phyloP scores from a whole-genome alignment of 2,888 invertebrate species.

The Lathronympha strigana region DNA sequence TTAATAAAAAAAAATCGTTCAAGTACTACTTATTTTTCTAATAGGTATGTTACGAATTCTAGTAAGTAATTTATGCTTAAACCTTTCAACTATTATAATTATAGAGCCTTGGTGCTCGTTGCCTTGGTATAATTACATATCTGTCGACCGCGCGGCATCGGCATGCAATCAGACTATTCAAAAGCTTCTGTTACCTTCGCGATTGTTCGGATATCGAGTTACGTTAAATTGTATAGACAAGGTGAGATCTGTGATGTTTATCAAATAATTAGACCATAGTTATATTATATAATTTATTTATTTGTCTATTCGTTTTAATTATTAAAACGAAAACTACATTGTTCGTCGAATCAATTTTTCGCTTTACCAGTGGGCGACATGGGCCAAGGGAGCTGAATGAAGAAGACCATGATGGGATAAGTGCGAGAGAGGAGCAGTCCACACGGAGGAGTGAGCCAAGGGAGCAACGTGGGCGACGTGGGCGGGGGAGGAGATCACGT shows the following conservation, averaged over 20 bases:
- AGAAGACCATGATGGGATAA: conserved; percentile 53
- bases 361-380: conserved; percentile 63
- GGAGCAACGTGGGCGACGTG: conserved; percentile 41
- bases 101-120: conserved; percentile 31
- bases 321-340: conserved; percentile 75
- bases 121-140: conserved; percentile 38
- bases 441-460: conserved; percentile 56
- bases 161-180: conserved; percentile 31
- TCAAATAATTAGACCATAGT: conserved; percentile 15
- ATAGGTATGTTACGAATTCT: background rate
- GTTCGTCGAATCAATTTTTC: conserved; percentile 61
- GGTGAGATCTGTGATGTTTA: background rate
- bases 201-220: conserved; percentile 27
- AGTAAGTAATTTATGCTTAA: background rate
- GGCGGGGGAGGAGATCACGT: conserved; percentile 43
- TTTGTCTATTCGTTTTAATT: conserved; percentile 73
- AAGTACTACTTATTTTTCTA: no score
- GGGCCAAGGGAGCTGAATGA: conserved; percentile 47
- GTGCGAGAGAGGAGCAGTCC: conserved; percentile 61
- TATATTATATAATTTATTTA: conserved; percentile 55
- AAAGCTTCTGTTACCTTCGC: conserved; percentile 32
- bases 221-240: background rate
- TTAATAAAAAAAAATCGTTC: no score
- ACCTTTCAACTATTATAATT: conserved; percentile 30
- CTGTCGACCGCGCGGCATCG: conserved; percentile 17